phyloP scores from a whole-genome alignment of 2,113 vertebrate species.

The Phoenicopterus ruber region DNA sequence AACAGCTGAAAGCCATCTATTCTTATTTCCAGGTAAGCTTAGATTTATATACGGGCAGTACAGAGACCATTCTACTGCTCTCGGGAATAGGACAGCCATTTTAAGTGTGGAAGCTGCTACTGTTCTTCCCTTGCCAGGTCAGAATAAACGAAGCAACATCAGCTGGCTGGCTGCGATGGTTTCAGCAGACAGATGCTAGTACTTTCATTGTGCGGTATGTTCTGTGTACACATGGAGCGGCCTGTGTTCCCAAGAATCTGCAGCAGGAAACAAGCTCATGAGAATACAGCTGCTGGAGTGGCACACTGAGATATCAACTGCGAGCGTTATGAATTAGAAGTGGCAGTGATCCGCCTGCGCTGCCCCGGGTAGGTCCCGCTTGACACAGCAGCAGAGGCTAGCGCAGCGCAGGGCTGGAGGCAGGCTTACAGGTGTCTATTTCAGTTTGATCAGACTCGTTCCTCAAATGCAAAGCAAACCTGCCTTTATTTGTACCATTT shows the following conservation, averaged over 20 bases:
- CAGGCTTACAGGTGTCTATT: not conserved
- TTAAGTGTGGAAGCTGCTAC: not conserved
- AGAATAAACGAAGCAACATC: rapidly evolving
- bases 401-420: not conserved
- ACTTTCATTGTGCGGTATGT: rapidly evolving
- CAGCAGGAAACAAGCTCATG: not conserved
- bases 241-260: not conserved
- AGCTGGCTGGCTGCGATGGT: not conserved
- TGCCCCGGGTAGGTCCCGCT: not conserved
- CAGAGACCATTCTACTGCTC: not conserved
- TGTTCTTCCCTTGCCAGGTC: not conserved
- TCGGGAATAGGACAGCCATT: not conserved
- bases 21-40: not conserved
- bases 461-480: not conserved
- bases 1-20: not conserved
- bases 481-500: not conserved
- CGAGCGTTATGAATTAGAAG: rapidly evolving
- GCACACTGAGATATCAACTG: not conserved
- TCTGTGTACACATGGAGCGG: not conserved
- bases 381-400: not conserved
- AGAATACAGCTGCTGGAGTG: not conserved
- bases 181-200: not conserved
- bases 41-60: not conserved
- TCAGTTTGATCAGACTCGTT: not conserved
- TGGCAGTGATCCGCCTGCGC: not conserved